A percentile compares a stretch with the other conserved stretches of the same genome.
Evolutionary conservation across 2,113 vertebrate species (phyloP).

Genomic region (Phylloscopus trochilus): DNA sequence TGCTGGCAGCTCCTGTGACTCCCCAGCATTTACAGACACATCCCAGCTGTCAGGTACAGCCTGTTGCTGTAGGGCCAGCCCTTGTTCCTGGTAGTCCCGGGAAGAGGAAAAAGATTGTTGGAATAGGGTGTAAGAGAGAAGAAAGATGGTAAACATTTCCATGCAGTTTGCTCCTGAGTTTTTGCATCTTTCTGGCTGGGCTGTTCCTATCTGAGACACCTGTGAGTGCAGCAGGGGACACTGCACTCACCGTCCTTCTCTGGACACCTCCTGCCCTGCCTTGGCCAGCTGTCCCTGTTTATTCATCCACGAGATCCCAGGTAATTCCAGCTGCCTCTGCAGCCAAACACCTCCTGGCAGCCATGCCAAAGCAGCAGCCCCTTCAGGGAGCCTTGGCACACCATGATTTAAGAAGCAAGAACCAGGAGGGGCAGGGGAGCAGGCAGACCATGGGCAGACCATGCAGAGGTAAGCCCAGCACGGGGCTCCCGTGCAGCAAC

Average conservation of each 20-base stretch:
- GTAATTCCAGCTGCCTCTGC: background rate
- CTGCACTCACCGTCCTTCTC: accelerated
- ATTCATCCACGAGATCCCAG: accelerated
- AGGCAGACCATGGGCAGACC: background rate
- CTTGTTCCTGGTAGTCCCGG: background rate
- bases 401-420: background rate
- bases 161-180: background rate
- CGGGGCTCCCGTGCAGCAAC: accelerated
- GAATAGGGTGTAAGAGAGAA: background rate
- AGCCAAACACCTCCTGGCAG: background rate
- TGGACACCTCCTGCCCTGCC: accelerated
- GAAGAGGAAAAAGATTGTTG: background rate
- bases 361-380: background rate
- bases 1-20: background rate
- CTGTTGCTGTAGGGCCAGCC: background rate
- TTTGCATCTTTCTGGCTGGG: background rate
- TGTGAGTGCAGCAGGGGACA: background rate
- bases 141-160: background rate
- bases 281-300: background rate
- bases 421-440: background rate
- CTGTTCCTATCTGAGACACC: background rate
- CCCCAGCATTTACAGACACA: background rate
- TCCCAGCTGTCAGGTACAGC: background rate
- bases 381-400: background rate
- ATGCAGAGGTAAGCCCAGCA: background rate